Evolutionary conservation across 2,797 vertebrate species (phyloP).

Genomic region (Rhincodon typus): DNA sequence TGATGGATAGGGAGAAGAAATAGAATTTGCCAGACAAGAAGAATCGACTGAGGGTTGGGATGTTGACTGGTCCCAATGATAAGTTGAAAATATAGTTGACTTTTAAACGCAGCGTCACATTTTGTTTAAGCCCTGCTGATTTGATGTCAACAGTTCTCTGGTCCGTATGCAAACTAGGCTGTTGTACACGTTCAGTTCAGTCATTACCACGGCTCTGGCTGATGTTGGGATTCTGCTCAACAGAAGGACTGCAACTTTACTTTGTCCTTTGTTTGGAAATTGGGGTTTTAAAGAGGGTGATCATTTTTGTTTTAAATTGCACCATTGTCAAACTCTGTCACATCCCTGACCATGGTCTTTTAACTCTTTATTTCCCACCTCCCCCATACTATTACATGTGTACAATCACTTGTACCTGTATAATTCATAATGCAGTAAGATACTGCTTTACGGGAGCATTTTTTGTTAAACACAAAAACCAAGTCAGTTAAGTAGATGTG

Average conservation of each 20-base stretch:
- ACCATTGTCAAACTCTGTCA: not conserved
- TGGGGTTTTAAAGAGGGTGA: not conserved
- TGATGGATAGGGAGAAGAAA: not conserved
- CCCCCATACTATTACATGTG: not conserved
- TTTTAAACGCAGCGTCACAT: not conserved
- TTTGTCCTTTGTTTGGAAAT: not conserved
- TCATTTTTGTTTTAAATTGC: not conserved
- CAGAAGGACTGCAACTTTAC: not conserved
- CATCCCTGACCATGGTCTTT: not conserved
- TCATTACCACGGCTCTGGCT: not conserved
- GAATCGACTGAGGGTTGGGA: not conserved
- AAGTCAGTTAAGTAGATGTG: not conserved
- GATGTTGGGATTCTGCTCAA: not conserved
- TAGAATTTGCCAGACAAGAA: not conserved
- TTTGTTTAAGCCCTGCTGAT: not conserved
- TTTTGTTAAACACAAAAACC: not conserved
- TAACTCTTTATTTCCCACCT: not conserved
- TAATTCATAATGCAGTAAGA: not conserved
- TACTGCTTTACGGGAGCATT: not conserved
- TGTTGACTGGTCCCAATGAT: not conserved
- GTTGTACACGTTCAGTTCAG: not conserved
- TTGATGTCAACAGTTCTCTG: not conserved
- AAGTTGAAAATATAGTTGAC: not conserved
- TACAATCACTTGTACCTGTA: not conserved
- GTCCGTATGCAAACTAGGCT: not conserved